These are phyloP conservation scores for Empis stercorea DNA, from an alignment of 2,888 invertebrate genomes.

Conservation along the genomic window DNA sequence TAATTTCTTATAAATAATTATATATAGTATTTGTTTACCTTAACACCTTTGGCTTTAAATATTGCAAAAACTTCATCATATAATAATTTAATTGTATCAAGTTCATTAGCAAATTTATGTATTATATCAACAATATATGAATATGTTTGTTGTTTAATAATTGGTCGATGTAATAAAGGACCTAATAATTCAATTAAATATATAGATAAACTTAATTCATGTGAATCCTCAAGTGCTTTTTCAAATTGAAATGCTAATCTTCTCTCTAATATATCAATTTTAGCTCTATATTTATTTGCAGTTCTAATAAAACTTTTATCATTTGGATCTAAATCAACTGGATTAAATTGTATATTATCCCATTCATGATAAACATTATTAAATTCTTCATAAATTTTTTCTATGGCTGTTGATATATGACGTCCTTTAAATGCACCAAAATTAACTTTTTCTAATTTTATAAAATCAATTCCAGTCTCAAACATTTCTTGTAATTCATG, in stretches of 20 bases:
- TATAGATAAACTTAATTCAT: slow-evolving; percentile 47
- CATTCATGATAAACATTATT: slow-evolving; percentile 24
- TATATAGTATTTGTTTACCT: slow-evolving; percentile 16
- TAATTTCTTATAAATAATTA: not conserved
- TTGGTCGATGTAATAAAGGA: slow-evolving; percentile 56
- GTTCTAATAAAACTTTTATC: slow-evolving; percentile 53
- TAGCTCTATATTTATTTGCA: slow-evolving; percentile 45
- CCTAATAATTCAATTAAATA: slow-evolving; percentile 62
- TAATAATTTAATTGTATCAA: slow-evolving; percentile 51
- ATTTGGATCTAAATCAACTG: slow-evolving; percentile 59
- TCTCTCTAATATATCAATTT: slow-evolving; percentile 59
- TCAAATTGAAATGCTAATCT: slow-evolving; percentile 66
- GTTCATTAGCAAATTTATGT: slow-evolving; percentile 48
- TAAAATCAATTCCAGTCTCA: slow-evolving; percentile 64
- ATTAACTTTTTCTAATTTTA: slow-evolving; percentile 76
- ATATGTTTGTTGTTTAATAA: slow-evolving; percentile 58
- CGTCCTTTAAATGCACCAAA: slow-evolving; percentile 57
- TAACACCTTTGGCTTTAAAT: slow-evolving; percentile 15
- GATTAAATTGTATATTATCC: slow-evolving; percentile 53
- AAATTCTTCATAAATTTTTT: slow-evolving; percentile 29
- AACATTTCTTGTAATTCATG: slow-evolving; percentile 55
- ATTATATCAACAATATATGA: slow-evolving; percentile 53
- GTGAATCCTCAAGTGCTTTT: slow-evolving; percentile 70
- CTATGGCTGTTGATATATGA: slow-evolving; percentile 41
- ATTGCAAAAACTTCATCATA: slow-evolving; percentile 43